phyloP scores from a whole-genome alignment of 2,113 vertebrate species.

The Odocoileus virginianus region DNA sequence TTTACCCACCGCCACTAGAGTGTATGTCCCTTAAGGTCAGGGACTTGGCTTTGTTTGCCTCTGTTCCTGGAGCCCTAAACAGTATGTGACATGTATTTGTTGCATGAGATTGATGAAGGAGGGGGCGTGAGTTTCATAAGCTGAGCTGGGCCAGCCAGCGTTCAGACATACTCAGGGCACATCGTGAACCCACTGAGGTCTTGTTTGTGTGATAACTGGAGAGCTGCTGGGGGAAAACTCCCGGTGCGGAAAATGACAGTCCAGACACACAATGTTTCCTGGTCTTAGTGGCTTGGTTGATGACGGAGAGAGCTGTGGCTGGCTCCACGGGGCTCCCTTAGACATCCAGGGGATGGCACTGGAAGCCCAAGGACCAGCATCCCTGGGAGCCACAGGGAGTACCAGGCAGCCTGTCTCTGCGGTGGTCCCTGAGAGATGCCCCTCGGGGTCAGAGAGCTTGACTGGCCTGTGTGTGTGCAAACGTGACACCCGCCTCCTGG shows the following conservation, averaged over 20 bases:
- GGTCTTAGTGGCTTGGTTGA: rapidly evolving
- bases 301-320: background rate
- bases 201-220: background rate
- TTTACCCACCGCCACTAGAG: background rate
- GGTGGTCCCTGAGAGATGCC: background rate
- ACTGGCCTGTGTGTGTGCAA: background rate
- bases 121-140: background rate
- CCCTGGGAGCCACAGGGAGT: background rate
- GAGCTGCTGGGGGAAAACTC: background rate
- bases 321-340: background rate
- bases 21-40: background rate
- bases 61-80: background rate
- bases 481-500: rapidly evolving
- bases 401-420: background rate
- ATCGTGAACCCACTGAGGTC: rapidly evolving
- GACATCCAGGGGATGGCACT: background rate
- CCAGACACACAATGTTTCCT: background rate
- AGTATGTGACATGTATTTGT: background rate
- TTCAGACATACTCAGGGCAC: rapidly evolving
- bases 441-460: background rate
- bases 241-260: background rate
- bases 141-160: background rate
- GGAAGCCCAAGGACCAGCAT: background rate
- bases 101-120: background rate
- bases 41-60: background rate